These are phyloP conservation scores for Orius insidiosus DNA, from an alignment of 1,140 invertebrate genomes.

Conservation along the genomic window DNA sequence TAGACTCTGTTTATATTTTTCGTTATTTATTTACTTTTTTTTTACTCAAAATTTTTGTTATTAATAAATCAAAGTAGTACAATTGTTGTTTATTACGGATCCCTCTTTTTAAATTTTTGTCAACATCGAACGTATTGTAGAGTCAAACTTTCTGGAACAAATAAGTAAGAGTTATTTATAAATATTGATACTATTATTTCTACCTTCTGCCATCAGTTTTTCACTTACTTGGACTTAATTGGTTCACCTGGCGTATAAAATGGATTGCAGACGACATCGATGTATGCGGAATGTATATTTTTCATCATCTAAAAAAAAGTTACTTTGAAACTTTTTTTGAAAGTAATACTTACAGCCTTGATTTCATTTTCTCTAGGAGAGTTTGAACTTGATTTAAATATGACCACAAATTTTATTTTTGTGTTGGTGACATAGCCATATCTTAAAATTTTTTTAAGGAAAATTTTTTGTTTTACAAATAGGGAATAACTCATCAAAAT, in stretches of 20 bases:
- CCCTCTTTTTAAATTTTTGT: too few relatives aligned
- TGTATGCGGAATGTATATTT: slow-evolving; percentile 76
- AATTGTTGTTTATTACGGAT: too few relatives aligned
- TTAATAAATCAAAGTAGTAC: too few relatives aligned
- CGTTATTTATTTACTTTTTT: too few relatives aligned
- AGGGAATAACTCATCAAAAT: not conserved
- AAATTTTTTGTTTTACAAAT: not conserved
- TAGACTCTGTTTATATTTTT: too few relatives aligned
- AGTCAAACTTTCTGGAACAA: too few relatives aligned
- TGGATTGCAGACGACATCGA: slow-evolving; percentile 84
- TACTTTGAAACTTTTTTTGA: slow-evolving; percentile 6
- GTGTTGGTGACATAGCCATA: slow-evolving; percentile 98
- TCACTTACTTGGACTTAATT: slow-evolving; percentile 65
- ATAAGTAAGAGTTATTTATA: too few relatives aligned
- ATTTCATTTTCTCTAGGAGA: slow-evolving; percentile 87
- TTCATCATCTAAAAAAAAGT: slow-evolving; percentile 57
- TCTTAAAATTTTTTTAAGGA: slow-evolving; percentile 29
- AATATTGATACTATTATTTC: too few relatives aligned
- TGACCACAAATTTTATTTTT: slow-evolving; percentile 85
- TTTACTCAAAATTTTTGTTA: too few relatives aligned
- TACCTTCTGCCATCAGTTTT: too few relatives aligned
- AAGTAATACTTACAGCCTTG: slow-evolving; percentile 47
- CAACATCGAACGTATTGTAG: too few relatives aligned
- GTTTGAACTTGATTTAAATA: slow-evolving; percentile 79
- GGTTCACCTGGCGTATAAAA: slow-evolving; percentile 80